Evolutionary conservation across 2,113 vertebrate genomes (phyloP).

Genomic region (Crypturellus undulatus): DNA sequence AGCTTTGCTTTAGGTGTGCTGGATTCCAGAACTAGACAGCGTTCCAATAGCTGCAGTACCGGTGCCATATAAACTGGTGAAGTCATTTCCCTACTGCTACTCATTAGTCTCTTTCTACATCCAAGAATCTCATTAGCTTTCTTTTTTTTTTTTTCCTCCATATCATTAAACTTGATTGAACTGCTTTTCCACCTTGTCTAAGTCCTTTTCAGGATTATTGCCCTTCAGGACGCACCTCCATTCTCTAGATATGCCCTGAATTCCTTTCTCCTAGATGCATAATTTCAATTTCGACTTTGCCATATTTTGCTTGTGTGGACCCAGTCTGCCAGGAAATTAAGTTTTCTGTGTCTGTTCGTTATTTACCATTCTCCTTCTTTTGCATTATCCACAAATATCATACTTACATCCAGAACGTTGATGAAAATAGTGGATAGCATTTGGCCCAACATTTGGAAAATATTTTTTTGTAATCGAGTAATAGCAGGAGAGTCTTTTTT

Average conservation of each 20-base stretch:
- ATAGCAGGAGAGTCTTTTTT: neutral
- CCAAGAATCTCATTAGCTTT: slow-evolving; percentile 57
- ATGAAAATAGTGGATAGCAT: neutral
- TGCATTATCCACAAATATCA: neutral
- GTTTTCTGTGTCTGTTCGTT: neutral
- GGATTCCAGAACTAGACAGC: neutral
- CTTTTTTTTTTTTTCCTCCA: neutral
- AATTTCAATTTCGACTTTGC: neutral
- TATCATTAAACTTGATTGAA: slow-evolving; percentile 66
- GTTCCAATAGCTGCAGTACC: slow-evolving; percentile 9
- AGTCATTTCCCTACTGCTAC: slow-evolving; percentile 61
- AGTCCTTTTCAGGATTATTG: slow-evolving; percentile 49
- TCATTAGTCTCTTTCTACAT: slow-evolving; percentile 50
- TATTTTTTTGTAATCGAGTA: neutral
- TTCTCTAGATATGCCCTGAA: neutral
- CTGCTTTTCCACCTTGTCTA: slow-evolving; percentile 43
- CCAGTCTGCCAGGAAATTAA: neutral
- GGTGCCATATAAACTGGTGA: slow-evolving; percentile 32
- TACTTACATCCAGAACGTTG: neutral
- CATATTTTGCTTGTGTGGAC: neutral
- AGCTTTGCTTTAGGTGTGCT: slow-evolving; percentile 24
- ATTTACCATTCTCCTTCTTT: neutral
- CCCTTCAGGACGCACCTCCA: slow-evolving; percentile 17
- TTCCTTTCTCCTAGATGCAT: slow-evolving; percentile 16
- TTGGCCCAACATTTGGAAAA: neutral